Evolutionary conservation across 2,888 invertebrate species (phyloP).

Genomic region (Lycaena phlaeas): DNA sequence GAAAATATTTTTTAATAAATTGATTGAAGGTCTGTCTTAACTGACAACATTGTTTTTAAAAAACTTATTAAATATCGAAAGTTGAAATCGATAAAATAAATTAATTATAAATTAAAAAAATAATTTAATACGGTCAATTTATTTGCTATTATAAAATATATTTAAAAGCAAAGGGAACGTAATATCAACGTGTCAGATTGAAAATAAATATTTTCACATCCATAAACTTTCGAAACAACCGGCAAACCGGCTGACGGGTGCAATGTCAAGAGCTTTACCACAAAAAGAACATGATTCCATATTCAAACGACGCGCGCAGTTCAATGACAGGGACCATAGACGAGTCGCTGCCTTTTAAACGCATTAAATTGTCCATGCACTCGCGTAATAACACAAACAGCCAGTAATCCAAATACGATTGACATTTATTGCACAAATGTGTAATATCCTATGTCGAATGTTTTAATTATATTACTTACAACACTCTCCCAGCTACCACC

Average conservation of each 20-base stretch:
- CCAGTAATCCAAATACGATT: not conserved
- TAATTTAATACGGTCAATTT: no score
- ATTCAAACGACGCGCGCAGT: conserved; percentile 52
- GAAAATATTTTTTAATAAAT: no score
- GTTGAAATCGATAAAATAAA: no score
- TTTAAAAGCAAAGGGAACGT: no score
- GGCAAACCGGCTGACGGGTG: conserved; percentile 31
- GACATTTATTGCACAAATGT: not conserved
- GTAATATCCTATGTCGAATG: not conserved
- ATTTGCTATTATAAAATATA: no score
- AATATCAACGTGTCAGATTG: no score
- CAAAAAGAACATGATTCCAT: conserved; percentile 53
- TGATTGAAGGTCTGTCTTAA: no score
- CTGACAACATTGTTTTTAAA: no score
- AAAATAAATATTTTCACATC: no score
- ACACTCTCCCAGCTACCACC: conserved; percentile 69
- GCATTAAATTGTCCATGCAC: conserved; percentile 48
- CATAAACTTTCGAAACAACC: no score
- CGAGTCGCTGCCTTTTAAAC: conserved; percentile 58
- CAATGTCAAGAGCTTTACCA: conserved; percentile 62
- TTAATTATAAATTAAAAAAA: no score
- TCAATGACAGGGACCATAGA: conserved; percentile 58
- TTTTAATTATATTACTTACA: conserved; percentile 40
- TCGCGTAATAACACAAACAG: conserved; percentile 32
- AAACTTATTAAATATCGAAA: no score